Evolutionary conservation across 2,797 vertebrate genomes (phyloP).

Genomic region (Brachyrhaphis roseni): DNA sequence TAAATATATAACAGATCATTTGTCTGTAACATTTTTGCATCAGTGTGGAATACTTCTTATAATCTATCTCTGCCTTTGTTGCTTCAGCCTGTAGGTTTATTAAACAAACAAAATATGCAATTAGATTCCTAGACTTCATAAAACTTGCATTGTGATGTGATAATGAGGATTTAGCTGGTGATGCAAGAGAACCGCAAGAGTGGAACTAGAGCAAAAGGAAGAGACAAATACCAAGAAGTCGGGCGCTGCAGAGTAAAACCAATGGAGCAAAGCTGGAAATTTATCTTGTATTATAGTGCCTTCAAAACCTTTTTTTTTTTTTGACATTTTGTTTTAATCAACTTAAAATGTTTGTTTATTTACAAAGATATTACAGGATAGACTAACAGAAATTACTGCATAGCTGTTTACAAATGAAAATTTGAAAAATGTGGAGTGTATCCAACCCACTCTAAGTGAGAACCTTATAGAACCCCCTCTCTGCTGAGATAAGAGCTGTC

Average conservation of each 20-base stretch:
- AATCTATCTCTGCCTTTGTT: conserved; percentile 9
- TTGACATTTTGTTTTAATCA: background rate
- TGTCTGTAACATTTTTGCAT: conserved; percentile 28
- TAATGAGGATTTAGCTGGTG: conserved; percentile 65
- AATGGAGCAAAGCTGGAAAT: background rate
- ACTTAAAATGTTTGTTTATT: background rate
- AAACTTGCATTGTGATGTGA: conserved; percentile 70
- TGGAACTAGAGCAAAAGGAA: conserved; percentile 19
- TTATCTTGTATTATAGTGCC: background rate
- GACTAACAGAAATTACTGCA: background rate
- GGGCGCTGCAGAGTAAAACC: background rate
- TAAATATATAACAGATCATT: conserved; percentile 13
- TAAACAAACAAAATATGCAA: conserved; percentile 67
- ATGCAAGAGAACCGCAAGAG: conserved; percentile 17
- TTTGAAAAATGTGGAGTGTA: background rate
- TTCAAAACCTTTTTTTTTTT: background rate
- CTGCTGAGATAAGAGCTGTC: background rate
- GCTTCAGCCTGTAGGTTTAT: background rate
- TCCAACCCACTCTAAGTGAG: background rate
- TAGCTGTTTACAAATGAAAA: background rate
- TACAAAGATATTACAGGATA: background rate
- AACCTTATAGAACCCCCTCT: background rate
- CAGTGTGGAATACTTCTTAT: conserved; percentile 51
- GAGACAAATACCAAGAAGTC: conserved; percentile 4
- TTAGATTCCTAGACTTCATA: conserved; percentile 64